Percentiles rank a stretch among this genome's conserved stretches.
phyloP scores from a whole-genome alignment of 92 coral and sea anemone genomes.

The Anthopleura xanthogrammica region DNA sequence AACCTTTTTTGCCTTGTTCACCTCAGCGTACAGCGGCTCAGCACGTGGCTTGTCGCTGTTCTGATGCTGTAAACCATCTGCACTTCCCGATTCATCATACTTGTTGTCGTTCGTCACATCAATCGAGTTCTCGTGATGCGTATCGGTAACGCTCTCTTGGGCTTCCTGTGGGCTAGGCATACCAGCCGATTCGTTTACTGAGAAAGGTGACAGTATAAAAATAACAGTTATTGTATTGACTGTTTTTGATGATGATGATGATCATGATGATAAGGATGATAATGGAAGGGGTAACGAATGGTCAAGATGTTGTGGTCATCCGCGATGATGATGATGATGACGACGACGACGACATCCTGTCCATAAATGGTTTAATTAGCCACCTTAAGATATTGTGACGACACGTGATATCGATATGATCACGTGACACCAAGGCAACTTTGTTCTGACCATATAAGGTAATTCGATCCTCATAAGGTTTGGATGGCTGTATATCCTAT shows the following conservation, averaged over 20 bases:
- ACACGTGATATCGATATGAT: background rate
- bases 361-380: no score
- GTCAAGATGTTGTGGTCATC: no score
- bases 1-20: conserved; percentile 19
- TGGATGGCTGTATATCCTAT: background rate
- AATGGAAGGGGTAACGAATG: no score
- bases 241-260: no score
- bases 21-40: conserved; percentile 30
- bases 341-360: no score
- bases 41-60: background rate
- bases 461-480: background rate
- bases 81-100: background rate
- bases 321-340: no score
- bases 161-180: no score
- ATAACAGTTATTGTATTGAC: background rate
- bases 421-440: background rate
- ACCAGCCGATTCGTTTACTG: background rate
- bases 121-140: background rate
- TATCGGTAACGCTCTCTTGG: no score
- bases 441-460: background rate
- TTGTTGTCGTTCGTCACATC: background rate
- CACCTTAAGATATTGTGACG: no score
- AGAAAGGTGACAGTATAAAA: background rate
- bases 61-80: background rate
- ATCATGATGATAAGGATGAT: no score